Evolutionary conservation across 2,797 vertebrate species (phyloP), one percentile per base, ranked within the genome.

Genomic region (Neosilurus mollespiculum): DNA sequence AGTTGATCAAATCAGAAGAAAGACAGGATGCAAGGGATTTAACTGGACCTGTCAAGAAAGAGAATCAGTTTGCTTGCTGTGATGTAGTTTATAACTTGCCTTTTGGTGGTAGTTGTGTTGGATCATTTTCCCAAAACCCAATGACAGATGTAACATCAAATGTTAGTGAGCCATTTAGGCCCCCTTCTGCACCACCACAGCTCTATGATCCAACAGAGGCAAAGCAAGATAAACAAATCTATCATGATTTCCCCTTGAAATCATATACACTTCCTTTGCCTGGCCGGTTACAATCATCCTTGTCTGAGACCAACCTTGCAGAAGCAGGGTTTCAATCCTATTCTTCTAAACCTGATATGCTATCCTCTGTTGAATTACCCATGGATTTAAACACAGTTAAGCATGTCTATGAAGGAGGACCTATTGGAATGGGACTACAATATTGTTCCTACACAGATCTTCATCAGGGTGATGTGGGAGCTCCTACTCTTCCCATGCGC

Each of bases 361-460:
- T 96, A 62, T 85, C 91, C 3, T 80, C 96, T 0, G 94, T 93
- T 10, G 97, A 98, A 0, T 88, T 96, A 0, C 95, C 94, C 0
- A 88, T 98, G 88, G 98, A 99, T 90, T 89, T 98, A 88, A 96
- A 94, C 81, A 94, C 95, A 43, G 94, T 97, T 91, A 98, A 97
- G 89, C 96, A 97, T 34, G 95, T 95, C 34, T 99, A 97, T 87
- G 97, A 97, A 0, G 95, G 93, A 15, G 95, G 94, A 51, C 97
- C 93, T 89, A 86, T 97, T 81, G 92, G 94, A 9, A 94, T 96
- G 16, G 97, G 98, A 51, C 91, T 98, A 91, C 98, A 99, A 65
- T 99, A 99, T 0, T 96, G 97, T 56, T 99, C 98, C 3, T 98
- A 97, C 90, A 98, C 98, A 0, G 98, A 99, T 92, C 94, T 99